These are phyloP conservation scores for Drosophila multiciliata DNA, from an alignment of 2,888 invertebrate genomes.

Conservation along the genomic window DNA sequence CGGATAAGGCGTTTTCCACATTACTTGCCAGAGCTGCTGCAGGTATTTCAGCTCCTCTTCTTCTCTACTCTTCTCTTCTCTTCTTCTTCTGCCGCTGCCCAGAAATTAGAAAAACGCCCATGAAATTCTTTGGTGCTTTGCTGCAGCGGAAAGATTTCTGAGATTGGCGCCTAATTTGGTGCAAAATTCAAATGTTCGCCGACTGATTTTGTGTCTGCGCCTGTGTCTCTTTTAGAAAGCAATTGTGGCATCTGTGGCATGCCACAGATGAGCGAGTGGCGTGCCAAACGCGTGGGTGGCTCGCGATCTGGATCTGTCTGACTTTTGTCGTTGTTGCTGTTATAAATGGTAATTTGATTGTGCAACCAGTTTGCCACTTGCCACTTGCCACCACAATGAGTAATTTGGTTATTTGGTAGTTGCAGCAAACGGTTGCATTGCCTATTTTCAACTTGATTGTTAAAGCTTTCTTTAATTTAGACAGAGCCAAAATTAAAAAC, in stretches of 20 bases:
- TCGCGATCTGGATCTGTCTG: conserved; percentile 20
- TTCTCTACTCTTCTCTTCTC: background rate
- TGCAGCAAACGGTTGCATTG: conserved; percentile 24
- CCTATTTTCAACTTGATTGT: conserved; percentile 31
- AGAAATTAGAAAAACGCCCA: conserved; percentile 80
- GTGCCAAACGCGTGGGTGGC: conserved; percentile 59
- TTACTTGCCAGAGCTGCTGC: conserved; percentile 53
- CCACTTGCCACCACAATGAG: conserved; percentile 25
- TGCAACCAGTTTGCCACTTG: conserved; percentile 61
- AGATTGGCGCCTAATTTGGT: conserved; percentile 79
- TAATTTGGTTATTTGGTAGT: conserved; percentile 48
- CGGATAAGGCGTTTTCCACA: conserved; percentile 80
- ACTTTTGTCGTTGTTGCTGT: conserved; percentile 28
- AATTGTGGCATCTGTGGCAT: conserved; percentile 65
- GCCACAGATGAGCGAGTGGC: conserved; percentile 20
- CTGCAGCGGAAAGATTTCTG: conserved; percentile 13
- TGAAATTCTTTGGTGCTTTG: conserved; percentile 63
- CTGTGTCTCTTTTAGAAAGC: conserved; percentile 67
- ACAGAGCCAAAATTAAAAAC: conserved; percentile 11
- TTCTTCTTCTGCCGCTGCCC: conserved; percentile 22
- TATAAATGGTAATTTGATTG: conserved; percentile 78
- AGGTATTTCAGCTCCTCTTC: conserved; percentile 51
- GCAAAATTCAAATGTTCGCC: conserved; percentile 70
- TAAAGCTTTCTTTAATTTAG: conserved; percentile 51
- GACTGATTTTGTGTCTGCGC: conserved; percentile 39